phyloP scores from a whole-genome alignment of 2,113 vertebrate species.

The Euleptes europaea region DNA sequence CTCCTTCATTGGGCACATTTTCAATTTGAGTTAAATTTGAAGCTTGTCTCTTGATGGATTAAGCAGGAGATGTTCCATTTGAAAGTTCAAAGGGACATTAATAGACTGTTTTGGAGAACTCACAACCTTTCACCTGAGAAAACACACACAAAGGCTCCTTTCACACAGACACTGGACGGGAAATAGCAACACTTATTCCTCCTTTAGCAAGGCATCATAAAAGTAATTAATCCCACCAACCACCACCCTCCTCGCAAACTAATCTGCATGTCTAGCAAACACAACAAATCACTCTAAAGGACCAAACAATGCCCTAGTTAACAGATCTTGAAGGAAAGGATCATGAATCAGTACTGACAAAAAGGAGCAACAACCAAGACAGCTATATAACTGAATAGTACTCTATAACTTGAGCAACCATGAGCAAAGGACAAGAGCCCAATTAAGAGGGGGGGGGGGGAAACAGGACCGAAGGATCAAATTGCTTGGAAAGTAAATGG shows the following conservation, averaged over 20 bases:
- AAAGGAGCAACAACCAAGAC: neutral
- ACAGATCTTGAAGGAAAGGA: too few species aligned
- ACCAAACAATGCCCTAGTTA: neutral
- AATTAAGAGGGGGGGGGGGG: neutral
- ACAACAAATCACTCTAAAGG: neutral
- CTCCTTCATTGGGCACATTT: conserved; percentile 29
- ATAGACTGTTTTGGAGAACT: neutral
- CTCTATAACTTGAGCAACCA: neutral
- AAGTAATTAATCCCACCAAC: neutral
- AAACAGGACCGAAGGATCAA: neutral
- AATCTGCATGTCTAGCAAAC: neutral
- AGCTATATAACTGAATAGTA: neutral
- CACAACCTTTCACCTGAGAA: neutral
- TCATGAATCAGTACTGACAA: neutral
- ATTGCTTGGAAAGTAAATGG: neutral
- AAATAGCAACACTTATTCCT: neutral
- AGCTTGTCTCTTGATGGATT: conserved; percentile 6
- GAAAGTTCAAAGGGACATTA: neutral
- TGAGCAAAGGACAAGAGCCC: neutral
- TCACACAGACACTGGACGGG: too few species aligned
- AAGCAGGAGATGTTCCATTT: neutral
- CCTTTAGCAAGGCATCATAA: neutral
- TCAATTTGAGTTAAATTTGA: conserved; percentile 43
- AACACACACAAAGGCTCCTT: neutral
- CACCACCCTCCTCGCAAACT: neutral